Percentiles rank a stretch among this genome's conserved stretches.
Conservation (phyloP, 2,113 vertebrate species). For the Cercocebus atys region DNA sequence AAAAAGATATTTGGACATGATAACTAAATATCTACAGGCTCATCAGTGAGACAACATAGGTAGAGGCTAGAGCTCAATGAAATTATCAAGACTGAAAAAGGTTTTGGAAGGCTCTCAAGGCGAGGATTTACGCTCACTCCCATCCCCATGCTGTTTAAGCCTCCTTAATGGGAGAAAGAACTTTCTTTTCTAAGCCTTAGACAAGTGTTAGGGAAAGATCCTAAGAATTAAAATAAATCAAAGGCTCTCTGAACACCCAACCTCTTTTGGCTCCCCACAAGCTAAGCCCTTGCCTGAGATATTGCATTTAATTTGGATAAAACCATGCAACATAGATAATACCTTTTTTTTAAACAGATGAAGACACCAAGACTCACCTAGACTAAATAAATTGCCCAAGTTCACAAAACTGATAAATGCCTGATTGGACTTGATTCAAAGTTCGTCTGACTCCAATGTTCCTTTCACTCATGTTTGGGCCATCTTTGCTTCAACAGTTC, state of each 20-base stretch:
- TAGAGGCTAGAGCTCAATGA: not conserved
- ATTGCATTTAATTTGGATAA: not conserved
- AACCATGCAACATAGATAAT: not conserved
- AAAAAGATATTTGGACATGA: not conserved
- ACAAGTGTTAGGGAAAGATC: not conserved
- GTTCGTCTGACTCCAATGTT: not conserved
- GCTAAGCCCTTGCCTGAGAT: not conserved
- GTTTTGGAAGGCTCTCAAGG: not conserved
- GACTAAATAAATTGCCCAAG: not conserved
- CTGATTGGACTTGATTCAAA: not conserved
- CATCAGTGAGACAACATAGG: not conserved
- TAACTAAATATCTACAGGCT: not conserved
- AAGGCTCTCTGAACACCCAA: not conserved
- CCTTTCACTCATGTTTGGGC: not conserved
- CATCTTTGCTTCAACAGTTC: not conserved
- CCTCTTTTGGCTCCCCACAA: not conserved
- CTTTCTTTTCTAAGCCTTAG: not conserved
- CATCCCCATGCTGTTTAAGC: no score
- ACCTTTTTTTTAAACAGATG: not conserved
- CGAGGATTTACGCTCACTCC: not conserved
- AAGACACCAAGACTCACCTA: not conserved
- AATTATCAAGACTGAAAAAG: not conserved
- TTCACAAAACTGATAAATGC: not conserved
- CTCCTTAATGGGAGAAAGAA: not conserved
- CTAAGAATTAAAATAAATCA: not conserved